Conservation (phyloP, 2,888 invertebrate genomes). For the Caenorhabditis auriculariae region DNA sequence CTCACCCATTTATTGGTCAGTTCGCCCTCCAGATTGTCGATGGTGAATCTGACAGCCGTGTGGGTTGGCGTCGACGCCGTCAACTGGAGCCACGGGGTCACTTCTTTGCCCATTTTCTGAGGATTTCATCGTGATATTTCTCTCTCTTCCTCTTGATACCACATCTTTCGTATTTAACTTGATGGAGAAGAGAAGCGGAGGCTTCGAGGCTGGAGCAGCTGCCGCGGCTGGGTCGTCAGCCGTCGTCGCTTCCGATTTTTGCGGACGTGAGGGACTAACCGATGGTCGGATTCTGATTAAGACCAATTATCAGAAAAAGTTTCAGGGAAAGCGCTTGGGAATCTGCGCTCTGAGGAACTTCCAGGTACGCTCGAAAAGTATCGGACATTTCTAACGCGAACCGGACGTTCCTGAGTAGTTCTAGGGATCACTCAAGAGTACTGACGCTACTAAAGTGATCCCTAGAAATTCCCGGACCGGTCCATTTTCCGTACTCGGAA, state of each 20-base stretch:
- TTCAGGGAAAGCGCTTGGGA: no score
- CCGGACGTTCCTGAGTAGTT: no score
- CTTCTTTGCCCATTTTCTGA: slow-evolving; percentile 4
- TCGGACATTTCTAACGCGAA: no score
- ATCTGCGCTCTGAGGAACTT: no score
- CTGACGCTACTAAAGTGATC: no score
- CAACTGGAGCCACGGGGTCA: slow-evolving; percentile 78
- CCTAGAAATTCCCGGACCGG: no score
- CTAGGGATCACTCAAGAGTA: no score
- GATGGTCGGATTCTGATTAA: no score
- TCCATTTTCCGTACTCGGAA: no score
- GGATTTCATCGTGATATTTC: not conserved
- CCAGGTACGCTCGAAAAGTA: no score
- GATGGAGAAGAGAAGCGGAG: slow-evolving; percentile 28
- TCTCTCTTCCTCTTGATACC: not conserved
- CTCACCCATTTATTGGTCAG: slow-evolving; percentile 65
- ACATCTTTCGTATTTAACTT: slow-evolving; percentile 16
- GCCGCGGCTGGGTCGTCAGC: not conserved
- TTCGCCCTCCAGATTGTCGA: slow-evolving; percentile 88
- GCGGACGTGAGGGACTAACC: no score
- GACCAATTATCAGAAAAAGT: no score
- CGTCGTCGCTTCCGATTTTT: slow-evolving; percentile 1
- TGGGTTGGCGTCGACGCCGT: slow-evolving; percentile 97
- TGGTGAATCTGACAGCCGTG: slow-evolving; percentile 92
- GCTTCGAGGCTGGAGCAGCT: slow-evolving; percentile 11